phyloP scores from a whole-genome alignment of 1,140 invertebrate genomes.

The Harlomillsia oculata region DNA sequence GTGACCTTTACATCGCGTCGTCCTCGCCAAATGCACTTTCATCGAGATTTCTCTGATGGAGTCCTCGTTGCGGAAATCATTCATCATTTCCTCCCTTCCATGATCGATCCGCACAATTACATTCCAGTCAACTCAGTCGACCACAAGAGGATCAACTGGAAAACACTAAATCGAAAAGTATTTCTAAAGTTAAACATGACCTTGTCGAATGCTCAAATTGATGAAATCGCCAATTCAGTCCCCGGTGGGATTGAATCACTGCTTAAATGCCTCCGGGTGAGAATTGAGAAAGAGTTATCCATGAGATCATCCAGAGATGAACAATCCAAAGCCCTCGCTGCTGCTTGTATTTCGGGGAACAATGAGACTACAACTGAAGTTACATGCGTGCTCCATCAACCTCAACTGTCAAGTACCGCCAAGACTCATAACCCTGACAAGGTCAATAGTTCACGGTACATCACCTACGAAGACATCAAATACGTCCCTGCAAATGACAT shows the following conservation, averaged over 20 bases:
- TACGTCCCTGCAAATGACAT: too few species aligned
- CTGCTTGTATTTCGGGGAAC: too few species aligned
- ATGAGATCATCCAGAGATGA: conserved; percentile 5
- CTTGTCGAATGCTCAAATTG: conserved; percentile 7
- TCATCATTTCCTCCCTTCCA: conserved; percentile 18
- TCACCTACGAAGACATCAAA: too few species aligned
- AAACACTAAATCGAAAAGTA: conserved; percentile 20
- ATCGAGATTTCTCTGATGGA: conserved; percentile 10
- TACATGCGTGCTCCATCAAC: too few species aligned
- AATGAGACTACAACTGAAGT: too few species aligned
- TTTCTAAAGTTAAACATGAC: conserved; percentile 17
- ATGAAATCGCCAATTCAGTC: conserved; percentile 6
- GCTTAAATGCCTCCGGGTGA: too few species aligned
- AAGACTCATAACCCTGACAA: too few species aligned
- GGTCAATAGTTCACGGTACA: too few species aligned
- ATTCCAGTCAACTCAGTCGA: conserved; percentile 2
- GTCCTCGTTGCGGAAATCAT: conserved; percentile 28
- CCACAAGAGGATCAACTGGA: conserved; percentile 23
- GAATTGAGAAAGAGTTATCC: background rate
- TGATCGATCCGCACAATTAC: conserved; percentile 24
- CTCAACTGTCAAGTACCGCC: too few species aligned
- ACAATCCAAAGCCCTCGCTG: background rate
- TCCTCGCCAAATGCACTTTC: too few species aligned
- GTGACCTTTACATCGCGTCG: too few species aligned
- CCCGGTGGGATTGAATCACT: conserved; percentile 19